phyloP scores from a whole-genome alignment of 2,888 invertebrate genomes.

The Acrobeloides nanus region DNA sequence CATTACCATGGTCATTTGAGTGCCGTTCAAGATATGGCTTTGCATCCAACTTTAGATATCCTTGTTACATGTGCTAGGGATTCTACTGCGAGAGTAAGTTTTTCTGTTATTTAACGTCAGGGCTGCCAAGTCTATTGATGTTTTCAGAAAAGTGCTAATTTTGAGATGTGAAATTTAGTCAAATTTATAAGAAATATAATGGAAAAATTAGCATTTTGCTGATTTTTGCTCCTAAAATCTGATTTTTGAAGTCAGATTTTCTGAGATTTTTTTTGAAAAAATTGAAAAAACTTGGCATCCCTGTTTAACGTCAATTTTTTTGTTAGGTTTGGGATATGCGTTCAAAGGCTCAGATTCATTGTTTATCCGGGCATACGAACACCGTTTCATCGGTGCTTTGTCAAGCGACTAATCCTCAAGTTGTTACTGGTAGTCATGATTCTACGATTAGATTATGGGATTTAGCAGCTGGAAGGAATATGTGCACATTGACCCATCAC shows the following conservation, averaged over 20 bases:
- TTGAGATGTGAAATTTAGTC: no score
- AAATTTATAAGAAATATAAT: no score
- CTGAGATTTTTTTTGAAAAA: no score
- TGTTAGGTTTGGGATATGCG: slow-evolving; percentile 88
- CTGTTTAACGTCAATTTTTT: neutral
- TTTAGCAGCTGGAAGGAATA: slow-evolving; percentile 84
- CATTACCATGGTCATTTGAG: slow-evolving; percentile 98
- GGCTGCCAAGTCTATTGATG: slow-evolving; percentile 1
- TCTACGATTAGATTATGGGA: slow-evolving; percentile 96
- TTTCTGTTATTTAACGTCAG: neutral
- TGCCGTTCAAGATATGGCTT: slow-evolving; percentile 78
- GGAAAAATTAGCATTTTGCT: no score
- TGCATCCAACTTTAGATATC: slow-evolving; percentile 92
- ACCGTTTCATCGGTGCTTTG: slow-evolving; percentile 89
- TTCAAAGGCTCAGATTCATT: slow-evolving; percentile 95
- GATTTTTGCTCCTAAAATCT: no score
- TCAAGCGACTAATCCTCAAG: slow-evolving; percentile 85
- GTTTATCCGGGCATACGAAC: slow-evolving; percentile 87
- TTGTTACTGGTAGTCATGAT: slow-evolving; percentile 66
- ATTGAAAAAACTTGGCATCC: neutral
- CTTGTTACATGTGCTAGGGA: slow-evolving; percentile 87
- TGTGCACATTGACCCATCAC: slow-evolving; percentile 91
- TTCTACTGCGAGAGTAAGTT: slow-evolving; percentile 71
- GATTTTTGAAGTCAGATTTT: no score
- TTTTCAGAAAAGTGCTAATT: no score